Conservation (phyloP, 2,797 vertebrate species). For the Prunella strophiata region DNA sequence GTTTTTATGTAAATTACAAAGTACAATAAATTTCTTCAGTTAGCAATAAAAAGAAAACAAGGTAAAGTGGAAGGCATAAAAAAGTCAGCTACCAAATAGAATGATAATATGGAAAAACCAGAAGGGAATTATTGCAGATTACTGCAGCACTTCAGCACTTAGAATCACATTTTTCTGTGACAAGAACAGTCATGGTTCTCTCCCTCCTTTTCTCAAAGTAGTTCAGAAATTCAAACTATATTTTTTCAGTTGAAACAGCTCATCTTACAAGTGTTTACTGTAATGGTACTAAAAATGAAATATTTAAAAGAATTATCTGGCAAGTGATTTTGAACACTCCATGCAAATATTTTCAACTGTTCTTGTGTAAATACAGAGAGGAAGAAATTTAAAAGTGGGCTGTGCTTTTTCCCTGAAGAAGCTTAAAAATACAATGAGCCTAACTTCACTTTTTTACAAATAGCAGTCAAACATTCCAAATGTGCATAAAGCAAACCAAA, state of each 20-base stretch:
- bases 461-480: background rate
- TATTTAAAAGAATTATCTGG: background rate
- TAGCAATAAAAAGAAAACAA: background rate
- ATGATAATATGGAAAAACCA: background rate
- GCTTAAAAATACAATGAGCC: background rate
- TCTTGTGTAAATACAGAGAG: background rate
- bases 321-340: background rate
- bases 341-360: background rate
- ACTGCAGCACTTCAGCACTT: background rate
- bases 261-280: background rate
- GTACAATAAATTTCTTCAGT: background rate
- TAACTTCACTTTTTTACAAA: background rate
- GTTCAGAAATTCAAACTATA: background rate
- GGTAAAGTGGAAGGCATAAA: background rate
- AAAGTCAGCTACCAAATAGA: background rate
- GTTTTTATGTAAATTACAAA: background rate
- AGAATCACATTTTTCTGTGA: background rate
- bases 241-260: background rate
- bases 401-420: background rate
- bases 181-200: background rate
- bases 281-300: background rate
- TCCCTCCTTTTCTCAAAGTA: background rate
- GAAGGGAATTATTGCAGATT: background rate
- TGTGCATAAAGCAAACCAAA: constrained; percentile 23
- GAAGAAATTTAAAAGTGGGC: background rate